Conservation (phyloP, 2,797 vertebrate species). For the Lagodon rhomboides region DNA sequence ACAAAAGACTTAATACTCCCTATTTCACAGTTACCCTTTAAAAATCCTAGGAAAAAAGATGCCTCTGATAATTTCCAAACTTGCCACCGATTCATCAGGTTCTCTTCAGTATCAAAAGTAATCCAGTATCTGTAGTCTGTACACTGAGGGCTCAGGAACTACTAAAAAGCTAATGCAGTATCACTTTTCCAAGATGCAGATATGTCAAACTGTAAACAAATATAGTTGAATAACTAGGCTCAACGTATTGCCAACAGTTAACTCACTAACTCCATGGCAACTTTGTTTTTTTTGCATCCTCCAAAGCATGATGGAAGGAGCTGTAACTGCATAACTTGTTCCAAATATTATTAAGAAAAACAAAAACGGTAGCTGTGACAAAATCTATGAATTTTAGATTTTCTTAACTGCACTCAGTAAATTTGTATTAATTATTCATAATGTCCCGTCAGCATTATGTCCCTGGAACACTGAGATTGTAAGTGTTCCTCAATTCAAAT, state of each 20-base stretch:
- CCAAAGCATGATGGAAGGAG: not conserved
- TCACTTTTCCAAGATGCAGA: constrained; percentile 2
- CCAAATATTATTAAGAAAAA: not conserved
- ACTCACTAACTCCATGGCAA: not conserved
- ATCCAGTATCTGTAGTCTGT: not conserved
- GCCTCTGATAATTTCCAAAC: not conserved
- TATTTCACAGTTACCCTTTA: too few relatives aligned
- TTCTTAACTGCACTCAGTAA: not conserved
- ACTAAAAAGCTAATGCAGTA: not conserved
- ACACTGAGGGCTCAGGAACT: not conserved
- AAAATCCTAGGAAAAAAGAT: not conserved
- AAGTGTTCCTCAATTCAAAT: not conserved
- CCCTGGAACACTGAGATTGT: not conserved
- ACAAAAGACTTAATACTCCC: too few relatives aligned
- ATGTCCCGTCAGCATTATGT: not conserved
- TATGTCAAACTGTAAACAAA: not conserved
- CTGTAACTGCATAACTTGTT: not conserved
- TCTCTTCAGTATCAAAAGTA: not conserved
- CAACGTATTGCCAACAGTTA: not conserved
- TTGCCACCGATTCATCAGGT: not conserved
- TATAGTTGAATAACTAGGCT: not conserved
- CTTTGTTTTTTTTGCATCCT: too few relatives aligned
- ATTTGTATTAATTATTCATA: not conserved
- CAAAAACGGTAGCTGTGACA: not conserved
- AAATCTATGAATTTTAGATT: not conserved